Conservation (phyloP, 2,888 invertebrate species). For the Spatulosminthurus flaviceps region DNA sequence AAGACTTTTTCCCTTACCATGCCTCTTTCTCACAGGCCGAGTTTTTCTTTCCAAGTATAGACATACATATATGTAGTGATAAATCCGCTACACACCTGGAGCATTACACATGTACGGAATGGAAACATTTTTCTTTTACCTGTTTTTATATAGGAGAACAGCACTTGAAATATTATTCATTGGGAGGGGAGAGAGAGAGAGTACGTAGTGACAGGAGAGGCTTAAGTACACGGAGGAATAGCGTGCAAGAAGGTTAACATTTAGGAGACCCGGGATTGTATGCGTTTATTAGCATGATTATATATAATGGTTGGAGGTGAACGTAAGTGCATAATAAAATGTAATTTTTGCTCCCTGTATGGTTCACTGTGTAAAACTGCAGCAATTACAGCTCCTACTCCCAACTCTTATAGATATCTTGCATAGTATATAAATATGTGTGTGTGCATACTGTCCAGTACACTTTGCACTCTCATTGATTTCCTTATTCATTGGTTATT, state of each 20-base stretch:
- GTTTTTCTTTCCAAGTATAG: too few species aligned
- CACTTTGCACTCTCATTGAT: conserved; percentile 18
- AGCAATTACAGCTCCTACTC: background rate
- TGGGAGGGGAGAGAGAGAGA: too few species aligned
- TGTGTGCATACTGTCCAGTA: background rate
- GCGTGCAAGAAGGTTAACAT: conserved; percentile 1
- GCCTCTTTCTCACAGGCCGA: too few species aligned
- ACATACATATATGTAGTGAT: too few species aligned
- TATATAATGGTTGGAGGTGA: conserved; percentile 28
- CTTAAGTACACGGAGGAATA: background rate
- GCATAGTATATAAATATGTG: background rate
- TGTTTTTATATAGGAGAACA: background rate
- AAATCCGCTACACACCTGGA: too few species aligned
- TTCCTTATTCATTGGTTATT: conserved; percentile 27
- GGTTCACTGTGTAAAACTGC: background rate
- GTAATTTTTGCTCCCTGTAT: conserved; percentile 20
- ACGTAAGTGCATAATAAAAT: conserved; percentile 38
- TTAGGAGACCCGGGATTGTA: background rate
- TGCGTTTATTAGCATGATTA: conserved; percentile 35
- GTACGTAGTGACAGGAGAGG: background rate
- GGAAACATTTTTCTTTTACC: background rate
- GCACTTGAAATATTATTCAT: too few species aligned
- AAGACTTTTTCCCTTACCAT: background rate
- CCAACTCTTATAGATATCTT: background rate
- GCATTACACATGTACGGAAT: background rate